phyloP scores from a whole-genome alignment of 2,888 invertebrate species.

The Scrobipalpa costella region DNA sequence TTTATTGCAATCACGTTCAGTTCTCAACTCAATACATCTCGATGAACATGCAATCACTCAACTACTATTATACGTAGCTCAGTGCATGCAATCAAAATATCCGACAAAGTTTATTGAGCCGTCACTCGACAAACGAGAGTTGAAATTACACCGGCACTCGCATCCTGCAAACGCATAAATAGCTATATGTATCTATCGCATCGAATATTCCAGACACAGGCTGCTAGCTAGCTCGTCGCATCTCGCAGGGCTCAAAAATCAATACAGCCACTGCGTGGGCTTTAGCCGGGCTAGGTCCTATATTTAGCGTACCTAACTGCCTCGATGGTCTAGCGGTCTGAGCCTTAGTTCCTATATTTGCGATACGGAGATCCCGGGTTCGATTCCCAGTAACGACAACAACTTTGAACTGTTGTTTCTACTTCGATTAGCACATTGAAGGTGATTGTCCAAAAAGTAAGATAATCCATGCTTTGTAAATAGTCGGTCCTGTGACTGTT shows the following conservation, averaged over 20 bases:
- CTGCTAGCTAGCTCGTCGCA: slow-evolving; percentile 1
- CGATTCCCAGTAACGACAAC: too few relatives aligned
- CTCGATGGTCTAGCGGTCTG: too few relatives aligned
- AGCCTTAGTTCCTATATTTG: too few relatives aligned
- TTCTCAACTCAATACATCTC: neutral
- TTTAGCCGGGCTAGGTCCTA: slow-evolving; percentile 12
- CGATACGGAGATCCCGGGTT: too few relatives aligned
- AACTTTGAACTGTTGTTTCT: too few relatives aligned
- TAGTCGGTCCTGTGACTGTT: too few relatives aligned
- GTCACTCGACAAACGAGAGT: neutral
- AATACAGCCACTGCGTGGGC: slow-evolving; percentile 21
- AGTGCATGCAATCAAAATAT: neutral
- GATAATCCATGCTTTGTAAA: too few relatives aligned
- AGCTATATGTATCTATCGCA: neutral
- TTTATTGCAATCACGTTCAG: neutral
- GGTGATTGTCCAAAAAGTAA: too few relatives aligned
- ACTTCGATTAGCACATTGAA: too few relatives aligned
- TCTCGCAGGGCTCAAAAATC: slow-evolving; percentile 19
- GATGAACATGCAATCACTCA: neutral
- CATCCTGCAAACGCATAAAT: slow-evolving; percentile 2
- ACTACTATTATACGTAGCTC: too few relatives aligned
- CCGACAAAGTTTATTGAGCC: neutral
- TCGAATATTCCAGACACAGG: neutral
- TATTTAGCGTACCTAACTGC: slow-evolving; percentile 85
- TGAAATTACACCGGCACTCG: neutral